Conservation (phyloP, 1,140 invertebrate species). For the Chironomus striatipennis region DNA sequence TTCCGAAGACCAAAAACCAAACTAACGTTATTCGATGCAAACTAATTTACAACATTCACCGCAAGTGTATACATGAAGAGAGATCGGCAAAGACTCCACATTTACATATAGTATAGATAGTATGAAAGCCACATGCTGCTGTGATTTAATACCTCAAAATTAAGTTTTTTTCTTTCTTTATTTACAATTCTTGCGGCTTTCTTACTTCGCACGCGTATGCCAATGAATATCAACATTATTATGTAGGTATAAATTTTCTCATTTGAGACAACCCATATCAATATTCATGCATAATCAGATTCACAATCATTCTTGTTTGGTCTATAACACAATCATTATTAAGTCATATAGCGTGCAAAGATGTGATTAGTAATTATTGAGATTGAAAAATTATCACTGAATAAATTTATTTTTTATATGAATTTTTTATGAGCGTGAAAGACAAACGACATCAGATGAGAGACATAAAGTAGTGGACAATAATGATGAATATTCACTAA, state of each 20-base stretch:
- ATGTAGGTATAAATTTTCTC: neutral
- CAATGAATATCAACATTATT: neutral
- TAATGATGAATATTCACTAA: neutral
- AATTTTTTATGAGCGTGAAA: neutral
- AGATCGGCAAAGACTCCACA: too few relatives aligned
- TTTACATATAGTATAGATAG: too few relatives aligned
- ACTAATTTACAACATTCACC: too few relatives aligned
- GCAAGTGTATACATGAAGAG: too few relatives aligned
- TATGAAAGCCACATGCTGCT: too few relatives aligned
- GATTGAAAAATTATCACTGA: neutral
- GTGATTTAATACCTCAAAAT: too few relatives aligned
- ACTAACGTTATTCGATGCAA: too few relatives aligned
- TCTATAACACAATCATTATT: too few relatives aligned
- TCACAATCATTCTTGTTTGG: too few relatives aligned
- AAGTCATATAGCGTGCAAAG: neutral
- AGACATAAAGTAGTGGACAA: neutral
- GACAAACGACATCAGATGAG: too few relatives aligned
- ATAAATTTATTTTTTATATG: conserved; percentile 15
- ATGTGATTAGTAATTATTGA: conserved; percentile 5
- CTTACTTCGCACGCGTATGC: neutral
- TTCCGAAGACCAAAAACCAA: too few relatives aligned
- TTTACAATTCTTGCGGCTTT: neutral
- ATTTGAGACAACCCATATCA: neutral
- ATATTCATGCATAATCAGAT: neutral
- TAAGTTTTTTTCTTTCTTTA: conserved; percentile 2